Percentiles rank a stretch among this genome's conserved stretches.
phyloP scores from a whole-genome alignment of 2,797 vertebrate genomes.

The Phataginus tricuspis region DNA sequence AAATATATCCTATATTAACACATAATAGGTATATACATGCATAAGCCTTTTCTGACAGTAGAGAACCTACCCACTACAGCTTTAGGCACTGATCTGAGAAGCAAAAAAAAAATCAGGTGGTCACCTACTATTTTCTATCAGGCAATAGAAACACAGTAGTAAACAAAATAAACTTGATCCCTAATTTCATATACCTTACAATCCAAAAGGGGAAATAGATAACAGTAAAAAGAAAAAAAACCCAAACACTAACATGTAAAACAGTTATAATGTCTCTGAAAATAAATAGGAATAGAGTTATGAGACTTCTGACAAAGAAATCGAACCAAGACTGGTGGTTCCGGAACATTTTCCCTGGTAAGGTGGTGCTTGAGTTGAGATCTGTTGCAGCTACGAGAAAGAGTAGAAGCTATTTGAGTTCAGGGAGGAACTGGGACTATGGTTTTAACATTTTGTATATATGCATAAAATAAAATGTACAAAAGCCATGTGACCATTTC shows the following conservation, averaged over 20 bases:
- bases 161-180: background rate
- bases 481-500: background rate
- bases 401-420: background rate
- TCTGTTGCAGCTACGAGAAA: background rate
- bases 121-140: background rate
- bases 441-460: background rate
- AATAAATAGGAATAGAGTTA: background rate
- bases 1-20: background rate
- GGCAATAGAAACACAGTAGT: background rate
- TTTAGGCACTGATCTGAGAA: constrained; percentile 7
- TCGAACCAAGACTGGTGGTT: background rate
- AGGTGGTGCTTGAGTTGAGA: background rate
- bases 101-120: background rate
- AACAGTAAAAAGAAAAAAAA: background rate
- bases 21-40: background rate
- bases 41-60: background rate
- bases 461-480: background rate
- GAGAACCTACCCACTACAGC: background rate
- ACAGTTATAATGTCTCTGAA: background rate
- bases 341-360: background rate
- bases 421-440: background rate
- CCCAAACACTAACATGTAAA: background rate
- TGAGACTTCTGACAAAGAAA: background rate
- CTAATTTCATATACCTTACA: background rate
- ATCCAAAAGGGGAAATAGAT: background rate